phyloP scores from a whole-genome alignment of 2,113 vertebrate genomes.

The Panthera tigris region DNA sequence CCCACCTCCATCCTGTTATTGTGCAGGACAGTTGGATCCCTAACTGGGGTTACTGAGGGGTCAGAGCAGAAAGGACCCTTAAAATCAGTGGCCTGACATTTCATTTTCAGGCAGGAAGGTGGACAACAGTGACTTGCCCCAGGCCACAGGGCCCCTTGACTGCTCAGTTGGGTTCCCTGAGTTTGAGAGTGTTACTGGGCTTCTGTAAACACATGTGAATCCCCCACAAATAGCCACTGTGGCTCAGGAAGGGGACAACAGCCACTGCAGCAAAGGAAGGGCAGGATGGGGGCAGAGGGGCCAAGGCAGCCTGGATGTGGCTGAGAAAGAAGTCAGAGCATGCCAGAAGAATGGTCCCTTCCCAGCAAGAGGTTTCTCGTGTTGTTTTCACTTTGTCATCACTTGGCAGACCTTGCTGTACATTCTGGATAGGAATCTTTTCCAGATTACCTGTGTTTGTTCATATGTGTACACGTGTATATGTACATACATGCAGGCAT shows the following conservation, averaged over 20 bases:
- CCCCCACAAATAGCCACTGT: background rate
- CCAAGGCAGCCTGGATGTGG: rapidly evolving
- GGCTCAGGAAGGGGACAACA: background rate
- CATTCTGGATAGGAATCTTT: background rate
- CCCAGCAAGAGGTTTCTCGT: background rate
- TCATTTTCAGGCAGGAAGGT: background rate
- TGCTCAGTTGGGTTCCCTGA: background rate
- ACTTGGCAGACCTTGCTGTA: background rate
- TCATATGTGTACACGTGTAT: background rate
- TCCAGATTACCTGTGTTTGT: background rate
- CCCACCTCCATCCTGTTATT: background rate
- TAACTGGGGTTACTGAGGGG: background rate
- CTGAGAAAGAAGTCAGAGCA: background rate
- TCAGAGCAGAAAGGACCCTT: background rate
- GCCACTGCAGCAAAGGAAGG: background rate
- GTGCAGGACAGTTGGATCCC: background rate
- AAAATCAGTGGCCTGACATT: background rate
- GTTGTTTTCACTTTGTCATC: background rate
- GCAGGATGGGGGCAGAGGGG: background rate
- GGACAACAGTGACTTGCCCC: background rate
- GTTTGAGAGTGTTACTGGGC: background rate
- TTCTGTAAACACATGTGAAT: background rate
- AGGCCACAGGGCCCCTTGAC: background rate
- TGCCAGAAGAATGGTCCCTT: background rate
- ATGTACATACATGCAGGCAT: background rate